These are phyloP conservation scores for Empidonax alnorum DNA, from an alignment of 2,113 vertebrate genomes.

Conservation along the genomic window DNA sequence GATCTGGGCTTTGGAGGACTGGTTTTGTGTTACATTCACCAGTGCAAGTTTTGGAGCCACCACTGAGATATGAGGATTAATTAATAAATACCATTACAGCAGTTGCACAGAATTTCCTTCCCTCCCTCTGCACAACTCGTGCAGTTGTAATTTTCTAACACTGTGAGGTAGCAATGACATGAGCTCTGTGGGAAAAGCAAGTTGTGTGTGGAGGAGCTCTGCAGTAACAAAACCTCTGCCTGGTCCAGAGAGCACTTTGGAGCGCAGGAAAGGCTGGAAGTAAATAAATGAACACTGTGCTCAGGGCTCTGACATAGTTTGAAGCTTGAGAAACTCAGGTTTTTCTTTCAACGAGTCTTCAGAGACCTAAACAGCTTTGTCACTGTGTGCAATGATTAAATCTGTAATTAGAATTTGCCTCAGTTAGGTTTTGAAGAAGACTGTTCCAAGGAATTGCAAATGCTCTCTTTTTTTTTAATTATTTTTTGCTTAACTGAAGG, in stretches of 20 bases:
- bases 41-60: background rate
- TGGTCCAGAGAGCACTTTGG: background rate
- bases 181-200: background rate
- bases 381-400: background rate
- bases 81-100: background rate
- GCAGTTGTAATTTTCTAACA: background rate
- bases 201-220: background rate
- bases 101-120: background rate
- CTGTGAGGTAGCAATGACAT: rapidly evolving
- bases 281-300: background rate
- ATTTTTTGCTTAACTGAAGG: background rate
- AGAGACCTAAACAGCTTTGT: background rate
- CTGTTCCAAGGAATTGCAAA: background rate
- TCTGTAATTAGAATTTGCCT: background rate
- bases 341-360: background rate
- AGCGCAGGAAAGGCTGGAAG: background rate
- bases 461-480: background rate
- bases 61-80: background rate
- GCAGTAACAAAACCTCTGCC: background rate
- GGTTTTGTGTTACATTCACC: background rate
- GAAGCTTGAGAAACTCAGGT: background rate
- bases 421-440: background rate
- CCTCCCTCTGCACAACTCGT: too few species aligned
- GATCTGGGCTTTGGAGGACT: background rate
- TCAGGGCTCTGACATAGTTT: background rate